Evolutionary conservation across 2,888 invertebrate species (phyloP).

Genomic region (Crepidodera aurea): DNA sequence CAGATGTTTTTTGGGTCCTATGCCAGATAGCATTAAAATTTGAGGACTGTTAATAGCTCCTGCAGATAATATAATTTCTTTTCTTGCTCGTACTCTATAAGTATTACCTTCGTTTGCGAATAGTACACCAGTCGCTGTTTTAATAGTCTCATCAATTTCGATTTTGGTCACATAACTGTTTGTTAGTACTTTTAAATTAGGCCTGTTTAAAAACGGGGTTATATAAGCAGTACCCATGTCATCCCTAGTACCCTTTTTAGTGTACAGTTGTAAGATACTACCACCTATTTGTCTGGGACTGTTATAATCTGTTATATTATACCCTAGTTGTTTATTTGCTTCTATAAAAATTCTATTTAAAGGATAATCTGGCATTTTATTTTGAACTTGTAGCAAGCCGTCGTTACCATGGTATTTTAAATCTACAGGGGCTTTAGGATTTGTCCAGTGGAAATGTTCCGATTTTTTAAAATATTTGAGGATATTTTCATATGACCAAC

Average conservation of each 20-base stretch:
- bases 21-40: background rate
- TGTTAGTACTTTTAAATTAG: slow-evolving; percentile 75
- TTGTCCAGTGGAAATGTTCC: slow-evolving; percentile 24
- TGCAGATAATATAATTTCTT: background rate
- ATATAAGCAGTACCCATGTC: slow-evolving; percentile 80
- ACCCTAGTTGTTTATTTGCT: slow-evolving; percentile 73
- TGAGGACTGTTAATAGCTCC: background rate
- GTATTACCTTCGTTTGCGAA: slow-evolving; percentile 64
- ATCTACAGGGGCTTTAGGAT: slow-evolving; percentile 24
- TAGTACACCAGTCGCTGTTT: slow-evolving; percentile 64
- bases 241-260: slow-evolving; percentile 74
- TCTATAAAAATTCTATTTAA: slow-evolving; percentile 65
- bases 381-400: slow-evolving; percentile 27
- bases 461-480: slow-evolving; percentile 24
- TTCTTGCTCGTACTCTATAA: slow-evolving; percentile 63
- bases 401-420: slow-evolving; percentile 22
- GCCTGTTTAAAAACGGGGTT: slow-evolving; percentile 68
- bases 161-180: slow-evolving; percentile 69
- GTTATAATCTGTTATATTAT: slow-evolving; percentile 74
- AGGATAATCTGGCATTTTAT: background rate
- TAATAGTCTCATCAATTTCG: slow-evolving; percentile 68
- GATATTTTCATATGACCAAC: background rate
- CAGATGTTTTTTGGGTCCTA: background rate
- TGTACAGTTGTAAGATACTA: slow-evolving; percentile 68
- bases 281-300: slow-evolving; percentile 69